phyloP scores from a whole-genome alignment of 2,113 vertebrate genomes.

The Microtus richardsoni region DNA sequence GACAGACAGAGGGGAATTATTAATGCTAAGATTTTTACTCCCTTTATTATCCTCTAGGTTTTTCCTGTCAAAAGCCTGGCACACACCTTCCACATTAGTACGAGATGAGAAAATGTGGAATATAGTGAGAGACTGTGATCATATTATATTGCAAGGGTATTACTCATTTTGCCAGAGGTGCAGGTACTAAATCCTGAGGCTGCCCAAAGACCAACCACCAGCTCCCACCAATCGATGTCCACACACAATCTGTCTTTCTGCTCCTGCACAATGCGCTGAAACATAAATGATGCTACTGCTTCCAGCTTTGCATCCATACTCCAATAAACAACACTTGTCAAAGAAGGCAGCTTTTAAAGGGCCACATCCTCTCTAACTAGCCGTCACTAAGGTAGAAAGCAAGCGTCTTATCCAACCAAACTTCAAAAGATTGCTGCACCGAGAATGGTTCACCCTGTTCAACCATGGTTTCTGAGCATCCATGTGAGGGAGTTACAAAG shows the following conservation, averaged over 20 bases:
- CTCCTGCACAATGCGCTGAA: neutral
- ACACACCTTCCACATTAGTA: slow-evolving; percentile 30
- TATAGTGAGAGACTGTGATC: slow-evolving; percentile 36
- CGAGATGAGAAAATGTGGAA: slow-evolving; percentile 51
- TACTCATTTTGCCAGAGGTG: slow-evolving; percentile 62
- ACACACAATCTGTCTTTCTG: slow-evolving; percentile 22
- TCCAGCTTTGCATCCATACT: neutral
- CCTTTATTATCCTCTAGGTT: slow-evolving; percentile 31
- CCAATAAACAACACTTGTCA: slow-evolving; percentile 34
- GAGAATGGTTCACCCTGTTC: neutral
- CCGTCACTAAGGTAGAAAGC: neutral
- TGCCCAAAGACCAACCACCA: slow-evolving; percentile 49
- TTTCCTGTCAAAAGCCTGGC: slow-evolving; percentile 52
- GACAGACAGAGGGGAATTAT: slow-evolving; percentile 58
- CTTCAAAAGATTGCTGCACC: neutral
- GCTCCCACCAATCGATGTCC: slow-evolving; percentile 42
- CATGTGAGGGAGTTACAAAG: neutral
- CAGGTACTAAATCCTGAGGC: slow-evolving; percentile 47
- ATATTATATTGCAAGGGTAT: slow-evolving; percentile 58
- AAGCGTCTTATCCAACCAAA: neutral
- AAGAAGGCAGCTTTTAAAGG: slow-evolving; percentile 25
- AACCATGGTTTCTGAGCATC: slow-evolving; percentile 1
- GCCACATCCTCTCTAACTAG: neutral
- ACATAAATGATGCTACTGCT: slow-evolving; percentile 37
- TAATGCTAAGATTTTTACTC: neutral